These are phyloP conservation scores for Plecturocebus donacophilus DNA, from an alignment of 2,113 vertebrate genomes.

Conservation along the genomic window DNA sequence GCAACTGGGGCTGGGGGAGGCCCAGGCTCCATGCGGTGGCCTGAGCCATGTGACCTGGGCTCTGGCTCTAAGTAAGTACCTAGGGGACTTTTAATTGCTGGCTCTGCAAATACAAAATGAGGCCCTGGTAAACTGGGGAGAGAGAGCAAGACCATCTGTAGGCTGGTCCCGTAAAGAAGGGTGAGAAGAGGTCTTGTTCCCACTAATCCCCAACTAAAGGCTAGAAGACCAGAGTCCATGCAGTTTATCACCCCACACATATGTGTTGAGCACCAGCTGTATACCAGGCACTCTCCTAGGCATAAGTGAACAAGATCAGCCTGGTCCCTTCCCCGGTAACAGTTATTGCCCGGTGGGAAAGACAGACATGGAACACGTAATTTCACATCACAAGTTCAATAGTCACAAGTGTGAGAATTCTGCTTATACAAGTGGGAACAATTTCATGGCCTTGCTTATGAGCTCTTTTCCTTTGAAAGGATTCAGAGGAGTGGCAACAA, in stretches of 20 bases:
- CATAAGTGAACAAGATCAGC: neutral
- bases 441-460: neutral
- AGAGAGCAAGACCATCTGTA: neutral
- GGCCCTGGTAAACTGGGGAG: neutral
- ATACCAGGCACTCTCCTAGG: neutral
- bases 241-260: neutral
- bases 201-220: neutral
- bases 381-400: neutral
- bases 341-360: neutral
- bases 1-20: neutral
- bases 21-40: neutral
- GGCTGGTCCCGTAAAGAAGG: neutral
- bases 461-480: neutral
- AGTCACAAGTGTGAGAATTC: conserved; percentile 30
- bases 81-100: neutral
- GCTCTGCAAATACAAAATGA: neutral
- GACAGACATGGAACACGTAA: conserved; percentile 20
- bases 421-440: conserved; percentile 26
- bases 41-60: neutral
- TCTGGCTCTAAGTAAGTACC: neutral
- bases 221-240: neutral
- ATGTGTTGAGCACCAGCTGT: neutral
- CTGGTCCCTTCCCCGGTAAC: neutral
- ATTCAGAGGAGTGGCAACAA: neutral
- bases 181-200: neutral